Conservation (phyloP, 2,113 vertebrate species). For the Manacus vitellinus region DNA sequence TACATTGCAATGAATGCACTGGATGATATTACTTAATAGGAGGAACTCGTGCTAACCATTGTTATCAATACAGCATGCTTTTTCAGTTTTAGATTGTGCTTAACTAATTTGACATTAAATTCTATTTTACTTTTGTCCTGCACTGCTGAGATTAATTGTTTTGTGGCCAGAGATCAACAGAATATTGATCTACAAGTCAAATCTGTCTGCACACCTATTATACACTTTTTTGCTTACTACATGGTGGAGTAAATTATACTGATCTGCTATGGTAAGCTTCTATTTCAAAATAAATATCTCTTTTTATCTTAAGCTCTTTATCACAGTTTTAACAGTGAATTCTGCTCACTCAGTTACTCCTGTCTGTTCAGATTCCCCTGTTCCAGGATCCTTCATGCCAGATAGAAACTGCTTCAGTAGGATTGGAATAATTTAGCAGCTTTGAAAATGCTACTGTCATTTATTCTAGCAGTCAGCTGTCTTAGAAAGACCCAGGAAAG, state of each 20-base stretch:
- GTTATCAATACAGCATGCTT: background rate
- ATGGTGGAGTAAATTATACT: conserved; percentile 14
- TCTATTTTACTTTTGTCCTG: conserved; percentile 32
- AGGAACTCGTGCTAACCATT: background rate
- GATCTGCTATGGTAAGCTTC: conserved; percentile 16
- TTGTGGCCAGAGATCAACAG: conserved; percentile 20
- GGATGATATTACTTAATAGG: background rate
- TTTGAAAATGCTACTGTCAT: conserved; percentile 49
- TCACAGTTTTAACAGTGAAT: background rate
- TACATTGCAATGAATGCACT: background rate
- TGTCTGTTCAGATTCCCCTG: conserved; percentile 23
- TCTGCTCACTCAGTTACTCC: conserved; percentile 20
- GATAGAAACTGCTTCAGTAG: conserved; percentile 4
- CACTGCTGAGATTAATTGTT: conserved; percentile 29
- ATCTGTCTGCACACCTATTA: conserved; percentile 24
- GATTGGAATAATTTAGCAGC: conserved; percentile 47
- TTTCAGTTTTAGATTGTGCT: conserved; percentile 27
- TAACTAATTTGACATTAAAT: conserved; percentile 39
- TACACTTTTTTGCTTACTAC: conserved; percentile 22
- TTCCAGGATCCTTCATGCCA: conserved; percentile 11
- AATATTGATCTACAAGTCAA: conserved; percentile 38
- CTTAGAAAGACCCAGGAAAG: conserved; percentile 2
- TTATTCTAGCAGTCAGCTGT: conserved; percentile 31
- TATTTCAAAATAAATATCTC: conserved; percentile 35
- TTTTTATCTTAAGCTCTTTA: conserved; percentile 51